phyloP scores from a whole-genome alignment of 2,797 vertebrate genomes.

The Esox lucius region DNA sequence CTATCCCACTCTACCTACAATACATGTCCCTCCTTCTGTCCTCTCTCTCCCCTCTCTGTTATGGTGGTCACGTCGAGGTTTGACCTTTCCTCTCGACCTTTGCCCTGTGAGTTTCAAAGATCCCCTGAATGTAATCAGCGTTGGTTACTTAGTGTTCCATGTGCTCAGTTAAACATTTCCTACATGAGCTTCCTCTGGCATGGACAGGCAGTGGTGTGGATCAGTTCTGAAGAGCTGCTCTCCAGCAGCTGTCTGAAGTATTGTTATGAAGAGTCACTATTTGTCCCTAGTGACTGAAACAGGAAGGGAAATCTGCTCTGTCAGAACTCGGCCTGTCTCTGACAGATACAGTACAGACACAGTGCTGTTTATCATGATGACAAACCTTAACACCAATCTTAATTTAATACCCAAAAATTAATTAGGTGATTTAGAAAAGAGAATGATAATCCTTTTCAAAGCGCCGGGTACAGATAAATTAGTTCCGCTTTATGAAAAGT shows the following conservation, averaged over 20 bases:
- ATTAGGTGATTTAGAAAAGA: constrained; percentile 47
- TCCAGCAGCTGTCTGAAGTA: neutral
- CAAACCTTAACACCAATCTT: constrained; percentile 42
- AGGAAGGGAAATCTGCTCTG: neutral
- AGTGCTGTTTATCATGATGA: constrained; percentile 37
- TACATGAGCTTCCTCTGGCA: neutral
- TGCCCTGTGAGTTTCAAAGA: neutral
- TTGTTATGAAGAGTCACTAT: neutral
- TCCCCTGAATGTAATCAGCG: neutral
- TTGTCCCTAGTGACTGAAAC: neutral
- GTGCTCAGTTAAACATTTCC: neutral
- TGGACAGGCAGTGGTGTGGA: neutral
- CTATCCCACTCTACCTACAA: neutral
- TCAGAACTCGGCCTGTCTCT: constrained; percentile 9
- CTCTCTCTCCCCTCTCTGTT: neutral
- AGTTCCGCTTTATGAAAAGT: constrained; percentile 39
- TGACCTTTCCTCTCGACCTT: neutral
- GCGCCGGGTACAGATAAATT: constrained; percentile 46
- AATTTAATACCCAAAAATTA: constrained; percentile 55
- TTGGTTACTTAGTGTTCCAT: neutral
- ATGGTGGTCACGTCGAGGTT: neutral
- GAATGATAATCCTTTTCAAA: constrained; percentile 48
- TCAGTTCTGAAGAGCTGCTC: neutral
- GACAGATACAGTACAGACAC: constrained; percentile 20
- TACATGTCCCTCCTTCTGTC: neutral